Evolutionary conservation across 2,888 invertebrate species (phyloP).

Genomic region (Amiota mariae): DNA sequence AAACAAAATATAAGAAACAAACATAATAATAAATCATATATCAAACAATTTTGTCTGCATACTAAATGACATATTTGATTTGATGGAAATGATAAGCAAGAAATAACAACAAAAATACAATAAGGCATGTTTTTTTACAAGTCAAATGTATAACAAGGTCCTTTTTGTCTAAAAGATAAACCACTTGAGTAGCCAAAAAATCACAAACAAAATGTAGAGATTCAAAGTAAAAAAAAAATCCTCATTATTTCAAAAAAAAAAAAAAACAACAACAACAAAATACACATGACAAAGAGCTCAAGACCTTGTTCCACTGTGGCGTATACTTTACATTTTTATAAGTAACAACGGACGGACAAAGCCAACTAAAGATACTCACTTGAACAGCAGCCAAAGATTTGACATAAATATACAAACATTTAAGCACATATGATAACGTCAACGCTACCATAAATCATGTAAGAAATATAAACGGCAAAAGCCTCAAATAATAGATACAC

Average conservation of each 20-base stretch:
- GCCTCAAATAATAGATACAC: not conserved
- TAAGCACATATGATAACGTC: constrained; percentile 56
- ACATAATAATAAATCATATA: not conserved
- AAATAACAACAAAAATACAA: too few species aligned
- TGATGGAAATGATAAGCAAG: too few species aligned
- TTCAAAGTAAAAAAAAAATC: not conserved
- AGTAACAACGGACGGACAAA: not conserved
- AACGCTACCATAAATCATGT: constrained; percentile 65
- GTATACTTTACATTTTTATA: too few species aligned
- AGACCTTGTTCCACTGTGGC: too few species aligned
- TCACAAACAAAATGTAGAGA: constrained; percentile 27
- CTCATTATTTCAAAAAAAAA: too few species aligned
- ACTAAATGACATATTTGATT: too few species aligned
- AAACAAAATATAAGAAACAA: constrained; percentile 20
- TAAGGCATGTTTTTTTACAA: not conserved
- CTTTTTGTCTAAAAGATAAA: constrained; percentile 55
- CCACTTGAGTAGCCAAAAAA: constrained; percentile 56
- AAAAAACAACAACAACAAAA: too few species aligned
- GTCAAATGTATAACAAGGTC: constrained; percentile 16
- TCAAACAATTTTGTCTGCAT: not conserved
- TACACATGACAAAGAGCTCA: too few species aligned
- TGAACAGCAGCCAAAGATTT: not conserved
- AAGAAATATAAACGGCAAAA: too few species aligned
- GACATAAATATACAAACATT: not conserved
- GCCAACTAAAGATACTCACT: too few species aligned